These are phyloP conservation scores for Caenorhabditis sp. DNA, from an alignment of 2,888 invertebrate genomes.

Conservation along the genomic window DNA sequence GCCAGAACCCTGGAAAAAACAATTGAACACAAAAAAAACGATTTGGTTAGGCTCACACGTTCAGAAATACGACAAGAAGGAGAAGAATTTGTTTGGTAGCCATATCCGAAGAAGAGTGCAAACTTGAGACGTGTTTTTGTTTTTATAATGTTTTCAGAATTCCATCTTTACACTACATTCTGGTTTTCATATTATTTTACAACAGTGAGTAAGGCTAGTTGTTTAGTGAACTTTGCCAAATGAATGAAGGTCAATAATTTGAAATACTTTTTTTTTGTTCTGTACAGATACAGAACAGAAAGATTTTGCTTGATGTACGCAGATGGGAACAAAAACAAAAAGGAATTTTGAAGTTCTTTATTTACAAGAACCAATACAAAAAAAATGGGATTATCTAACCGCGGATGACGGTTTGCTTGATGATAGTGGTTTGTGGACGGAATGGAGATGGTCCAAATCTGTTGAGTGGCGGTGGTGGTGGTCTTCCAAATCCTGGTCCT, in stretches of 20 bases:
- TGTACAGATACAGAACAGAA: too few relatives aligned
- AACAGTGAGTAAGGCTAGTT: neutral
- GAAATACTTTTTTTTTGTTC: neutral
- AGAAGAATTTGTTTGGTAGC: neutral
- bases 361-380: neutral
- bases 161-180: neutral
- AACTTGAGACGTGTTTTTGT: neutral
- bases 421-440: constrained; percentile 21
- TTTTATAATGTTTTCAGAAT: neutral
- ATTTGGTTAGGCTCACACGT: constrained; percentile 17
- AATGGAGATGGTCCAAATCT: constrained; percentile 30
- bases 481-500: constrained; percentile 45
- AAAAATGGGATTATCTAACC: constrained; percentile 17
- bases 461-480: constrained; percentile 42
- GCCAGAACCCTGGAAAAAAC: constrained; percentile 13
- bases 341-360: neutral
- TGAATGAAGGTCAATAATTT: neutral
- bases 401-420: constrained; percentile 41
- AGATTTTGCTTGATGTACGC: too few relatives aligned
- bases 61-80: neutral
- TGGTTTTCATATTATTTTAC: neutral
- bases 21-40: too few relatives aligned
- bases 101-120: neutral
- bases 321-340: too few relatives aligned
- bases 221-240: neutral